Base-by-base conservation (phyloP, 2,113 vertebrate genomes). In the Polypterus bichir region DNA sequence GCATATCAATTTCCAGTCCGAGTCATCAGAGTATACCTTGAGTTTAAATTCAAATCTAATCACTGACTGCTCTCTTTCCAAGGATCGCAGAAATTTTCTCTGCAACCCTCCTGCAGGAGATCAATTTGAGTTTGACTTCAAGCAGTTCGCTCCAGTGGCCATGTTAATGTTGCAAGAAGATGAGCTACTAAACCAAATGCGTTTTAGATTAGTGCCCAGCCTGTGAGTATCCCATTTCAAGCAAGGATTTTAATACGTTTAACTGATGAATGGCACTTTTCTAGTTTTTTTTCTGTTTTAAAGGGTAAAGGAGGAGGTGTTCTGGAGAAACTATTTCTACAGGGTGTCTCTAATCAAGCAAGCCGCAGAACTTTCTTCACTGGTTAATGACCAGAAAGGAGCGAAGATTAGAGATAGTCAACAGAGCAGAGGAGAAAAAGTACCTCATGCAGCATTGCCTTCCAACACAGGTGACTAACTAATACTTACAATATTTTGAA, bases 241-340 rank as follows among this genome's bases (percentile, higher is more conserved):
- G 9, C 49, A 6, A 51, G 6, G 27, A 27, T 27, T 55, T 3
- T 55, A 47, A 47, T 62, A 4, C 8, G 45, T 5, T 54, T 27
- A 11, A 51, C 51, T 53, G 51, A 8, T 7, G 7, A 7, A 10
- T 8, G 7, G 53, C 27, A 5, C 5, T n/a, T n/a, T 27, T 27
- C 27, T 27, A 27, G 27, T 27, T 27, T 27, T 27, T n/a, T 7
- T 55, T 9, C 45, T 27, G 47, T 47, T 47, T 49, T 49, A 9
- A 52, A 66, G 65, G 3, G 54, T 66, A 46, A 66, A 66, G 46
- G 65, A 66, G 46, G 65, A 66, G n/a, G 51, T 54, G n/a, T 66
- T 66, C 54, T 66, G 65, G 65, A 66, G 47, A 46, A 66, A 66
- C 60, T 66, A 66, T 52, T 62, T 66, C 48, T 66, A 66, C 47